Evolutionary conservation across 2,797 vertebrate species (phyloP).

Genomic region (Peromyscus aztecus): DNA sequence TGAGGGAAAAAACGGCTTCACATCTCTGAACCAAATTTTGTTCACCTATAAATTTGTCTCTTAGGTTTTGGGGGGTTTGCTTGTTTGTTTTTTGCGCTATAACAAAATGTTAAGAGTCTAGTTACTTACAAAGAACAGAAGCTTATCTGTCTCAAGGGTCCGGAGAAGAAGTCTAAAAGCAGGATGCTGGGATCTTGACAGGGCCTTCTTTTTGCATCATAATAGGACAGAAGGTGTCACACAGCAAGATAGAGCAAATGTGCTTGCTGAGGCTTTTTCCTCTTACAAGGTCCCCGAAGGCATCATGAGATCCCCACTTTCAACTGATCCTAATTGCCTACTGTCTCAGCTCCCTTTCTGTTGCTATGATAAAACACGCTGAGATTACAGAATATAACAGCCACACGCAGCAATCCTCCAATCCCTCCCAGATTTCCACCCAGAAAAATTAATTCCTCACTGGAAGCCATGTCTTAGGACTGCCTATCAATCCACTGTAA

Average conservation of each 20-base stretch:
- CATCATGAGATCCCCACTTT: not conserved
- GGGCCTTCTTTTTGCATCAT: not conserved
- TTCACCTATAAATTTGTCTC: not conserved
- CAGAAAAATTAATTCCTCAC: not conserved
- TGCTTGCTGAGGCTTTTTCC: not conserved
- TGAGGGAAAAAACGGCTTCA: not conserved
- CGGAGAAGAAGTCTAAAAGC: not conserved
- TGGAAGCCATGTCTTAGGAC: not conserved
- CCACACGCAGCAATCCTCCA: conserved; percentile 45
- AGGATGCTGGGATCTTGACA: not conserved
- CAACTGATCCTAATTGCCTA: not conserved
- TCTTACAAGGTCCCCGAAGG: no score
- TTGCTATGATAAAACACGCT: not conserved
- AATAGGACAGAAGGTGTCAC: not conserved
- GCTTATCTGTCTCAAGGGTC: not conserved
- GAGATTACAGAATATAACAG: conserved; percentile 50
- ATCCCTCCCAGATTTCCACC: not conserved
- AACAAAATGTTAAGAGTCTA: not conserved
- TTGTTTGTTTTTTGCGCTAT: not conserved
- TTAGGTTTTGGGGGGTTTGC: not conserved
- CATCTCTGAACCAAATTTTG: not conserved
- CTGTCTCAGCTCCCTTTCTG: not conserved
- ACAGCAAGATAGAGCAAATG: not conserved
- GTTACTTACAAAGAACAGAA: not conserved
- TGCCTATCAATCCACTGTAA: conserved; percentile 25